Evolutionary conservation across 2,113 vertebrate genomes (phyloP), one percentile per base, ranked within the genome.

Genomic region (Calyptomena viridis): DNA sequence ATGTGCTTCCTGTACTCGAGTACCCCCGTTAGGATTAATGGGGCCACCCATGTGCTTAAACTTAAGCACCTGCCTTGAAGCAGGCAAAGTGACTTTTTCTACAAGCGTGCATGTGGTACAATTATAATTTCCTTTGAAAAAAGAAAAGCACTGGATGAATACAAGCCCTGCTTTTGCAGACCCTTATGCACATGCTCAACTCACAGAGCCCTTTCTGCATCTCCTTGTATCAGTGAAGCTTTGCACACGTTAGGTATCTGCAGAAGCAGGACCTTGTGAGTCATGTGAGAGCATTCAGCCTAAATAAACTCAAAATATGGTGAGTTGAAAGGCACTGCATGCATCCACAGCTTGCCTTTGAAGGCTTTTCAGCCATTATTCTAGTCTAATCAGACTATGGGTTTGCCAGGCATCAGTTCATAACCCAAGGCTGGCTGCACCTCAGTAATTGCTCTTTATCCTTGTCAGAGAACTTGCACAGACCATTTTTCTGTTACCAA

Each of bases 31-130:
- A n/a, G 39, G 33, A 85, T 44, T 63, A 86, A 83, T 9, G 56
- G 79, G 67, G 91, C 64, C 86, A 91, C 73, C 84, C 94, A 94
- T 78, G 86, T 90, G 76, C 93, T 96, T 95, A 89, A 95, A 96
- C 89, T 95, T 95, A 90, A 94, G 87, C 93, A 80, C 72, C 79
- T 88, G 71, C 84, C 85, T 83, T 47, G 67, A 50, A 89, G 91
- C 77, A 84, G 87, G 94, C 40, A 62, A 85, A 90, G 77, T 78
- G 62, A 93, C 58, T 82, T 82, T 68, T 50, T 67, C 72, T 50
- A 78, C 42, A 84, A 69, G 63, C 0, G 0, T 42, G 37, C 28
- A 63, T 62, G n/a, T 2, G 14, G 79, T 49, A 68, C 24, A 77
- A 31, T 52, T 75, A 64, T 35, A 22, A n/a, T 14, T 55, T 64